Evolutionary conservation across 92 coral and sea anemone species (phyloP).

Genomic region (Porites cylindrica): DNA sequence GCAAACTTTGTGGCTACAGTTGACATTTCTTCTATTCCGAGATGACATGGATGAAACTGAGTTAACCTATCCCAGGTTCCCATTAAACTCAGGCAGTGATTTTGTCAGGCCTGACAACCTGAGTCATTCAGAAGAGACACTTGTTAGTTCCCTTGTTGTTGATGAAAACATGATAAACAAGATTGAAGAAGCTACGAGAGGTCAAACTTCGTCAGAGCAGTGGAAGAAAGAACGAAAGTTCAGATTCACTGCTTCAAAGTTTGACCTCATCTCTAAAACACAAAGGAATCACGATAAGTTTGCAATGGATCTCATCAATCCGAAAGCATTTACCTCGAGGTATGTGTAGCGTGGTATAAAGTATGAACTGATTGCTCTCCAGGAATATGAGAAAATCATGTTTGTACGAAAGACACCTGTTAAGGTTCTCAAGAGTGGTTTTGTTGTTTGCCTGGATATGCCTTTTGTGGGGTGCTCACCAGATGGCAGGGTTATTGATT

Average conservation of each 20-base stretch:
- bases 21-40: conserved; percentile 32
- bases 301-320: conserved; percentile 23
- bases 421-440: conserved; percentile 44
- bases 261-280: conserved; percentile 39
- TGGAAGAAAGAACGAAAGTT: conserved; percentile 47
- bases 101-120: conserved; percentile 23
- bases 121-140: background rate
- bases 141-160: background rate
- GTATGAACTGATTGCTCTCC: conserved; percentile 41
- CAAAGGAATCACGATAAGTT: conserved; percentile 54
- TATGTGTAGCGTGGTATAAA: conserved; percentile 55
- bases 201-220: conserved; percentile 21
- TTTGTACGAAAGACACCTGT: conserved; percentile 40
- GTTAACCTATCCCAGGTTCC: conserved; percentile 62
- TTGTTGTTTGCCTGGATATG: conserved; percentile 35
- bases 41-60: conserved; percentile 13
- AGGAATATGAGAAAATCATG: conserved; percentile 55
- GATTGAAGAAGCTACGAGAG: conserved; percentile 53
- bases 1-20: conserved; percentile 59
- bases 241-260: conserved; percentile 55
- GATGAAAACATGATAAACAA: conserved; percentile 35
- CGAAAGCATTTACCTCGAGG: conserved; percentile 20
- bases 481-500: conserved; percentile 56
- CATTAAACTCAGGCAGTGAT: conserved; percentile 7
- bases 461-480: conserved; percentile 51